phyloP scores from a whole-genome alignment of 2,797 vertebrate genomes.

The Lepidocolaptes lacrymiger region DNA sequence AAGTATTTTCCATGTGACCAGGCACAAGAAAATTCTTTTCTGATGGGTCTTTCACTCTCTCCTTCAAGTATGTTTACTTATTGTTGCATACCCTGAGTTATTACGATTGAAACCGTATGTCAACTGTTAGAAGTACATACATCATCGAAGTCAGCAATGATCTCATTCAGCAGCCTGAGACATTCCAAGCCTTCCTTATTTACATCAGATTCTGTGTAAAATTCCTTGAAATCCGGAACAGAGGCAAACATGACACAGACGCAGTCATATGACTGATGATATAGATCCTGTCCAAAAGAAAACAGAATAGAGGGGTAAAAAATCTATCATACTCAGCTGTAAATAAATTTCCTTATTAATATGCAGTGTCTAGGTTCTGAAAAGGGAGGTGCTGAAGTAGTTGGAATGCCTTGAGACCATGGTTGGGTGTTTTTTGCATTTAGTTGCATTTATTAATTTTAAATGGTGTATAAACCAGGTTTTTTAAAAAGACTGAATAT shows the following conservation, averaged over 20 bases:
- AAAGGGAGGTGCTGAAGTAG: neutral
- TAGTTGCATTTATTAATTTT: neutral
- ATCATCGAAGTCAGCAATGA: slow-evolving; percentile 97
- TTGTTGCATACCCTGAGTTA: neutral
- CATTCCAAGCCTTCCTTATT: slow-evolving; percentile 98
- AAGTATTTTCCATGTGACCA: neutral
- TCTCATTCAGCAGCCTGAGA: slow-evolving; percentile 95
- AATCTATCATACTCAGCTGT: neutral
- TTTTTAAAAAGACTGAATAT: neutral
- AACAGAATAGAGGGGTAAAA: slow-evolving; percentile 26
- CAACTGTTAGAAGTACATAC: slow-evolving; percentile 76
- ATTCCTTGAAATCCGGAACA: slow-evolving; percentile 98
- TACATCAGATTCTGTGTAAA: slow-evolving; percentile 96
- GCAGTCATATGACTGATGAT: slow-evolving; percentile 95
- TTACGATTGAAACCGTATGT: neutral
- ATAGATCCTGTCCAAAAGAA: slow-evolving; percentile 85
- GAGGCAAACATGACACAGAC: slow-evolving; percentile 99
- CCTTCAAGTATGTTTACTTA: neutral
- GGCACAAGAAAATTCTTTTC: neutral
- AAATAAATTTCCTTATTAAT: neutral
- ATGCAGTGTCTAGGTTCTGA: neutral
- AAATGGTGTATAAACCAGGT: neutral
- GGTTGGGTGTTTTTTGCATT: neutral
- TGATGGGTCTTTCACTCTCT: neutral
- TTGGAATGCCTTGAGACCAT: neutral